Evolutionary conservation across 2,797 vertebrate genomes (phyloP).

Genomic region (Chaunax sp.): DNA sequence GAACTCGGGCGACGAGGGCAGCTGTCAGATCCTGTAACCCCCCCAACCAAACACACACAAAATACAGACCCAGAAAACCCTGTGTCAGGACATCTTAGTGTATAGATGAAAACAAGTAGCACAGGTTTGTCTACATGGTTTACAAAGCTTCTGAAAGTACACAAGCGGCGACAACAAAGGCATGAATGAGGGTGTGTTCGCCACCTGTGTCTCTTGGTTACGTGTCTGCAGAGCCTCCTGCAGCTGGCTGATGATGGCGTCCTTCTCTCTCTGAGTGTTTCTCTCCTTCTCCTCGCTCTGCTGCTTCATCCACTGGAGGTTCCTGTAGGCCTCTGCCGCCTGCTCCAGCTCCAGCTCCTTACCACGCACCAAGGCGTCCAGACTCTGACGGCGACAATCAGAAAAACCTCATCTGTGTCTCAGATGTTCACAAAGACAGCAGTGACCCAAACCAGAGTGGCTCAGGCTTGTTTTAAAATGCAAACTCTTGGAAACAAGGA

Average conservation of each 20-base stretch:
- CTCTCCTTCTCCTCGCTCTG: slow-evolving; percentile 87
- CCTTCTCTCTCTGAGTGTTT: slow-evolving; percentile 88
- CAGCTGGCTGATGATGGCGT: slow-evolving; percentile 88
- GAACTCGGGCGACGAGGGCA: slow-evolving; percentile 85
- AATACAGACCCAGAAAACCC: slow-evolving; percentile 21
- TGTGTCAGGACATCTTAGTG: slow-evolving; percentile 25
- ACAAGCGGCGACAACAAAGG: neutral
- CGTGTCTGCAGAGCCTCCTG: slow-evolving; percentile 89
- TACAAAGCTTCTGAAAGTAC: slow-evolving; percentile 25
- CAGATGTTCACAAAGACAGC: neutral
- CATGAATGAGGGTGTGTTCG: neutral
- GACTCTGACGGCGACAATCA: slow-evolving; percentile 79
- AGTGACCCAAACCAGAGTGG: neutral
- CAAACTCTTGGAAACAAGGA: no score
- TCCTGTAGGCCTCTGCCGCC: slow-evolving; percentile 87
- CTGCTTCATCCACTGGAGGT: slow-evolving; percentile 91
- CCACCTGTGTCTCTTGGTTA: slow-evolving; percentile 91
- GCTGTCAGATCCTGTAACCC: slow-evolving; percentile 88
- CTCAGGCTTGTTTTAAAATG: no score
- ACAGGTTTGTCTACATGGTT: slow-evolving; percentile 42
- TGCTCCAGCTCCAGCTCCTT: slow-evolving; percentile 94
- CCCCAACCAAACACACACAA: slow-evolving; percentile 25
- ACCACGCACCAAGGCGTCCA: slow-evolving; percentile 89
- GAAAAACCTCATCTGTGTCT: neutral
- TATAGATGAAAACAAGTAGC: slow-evolving; percentile 30